Evolutionary conservation across 2,797 vertebrate species (phyloP).

Genomic region (Tolypeutes matacus): DNA sequence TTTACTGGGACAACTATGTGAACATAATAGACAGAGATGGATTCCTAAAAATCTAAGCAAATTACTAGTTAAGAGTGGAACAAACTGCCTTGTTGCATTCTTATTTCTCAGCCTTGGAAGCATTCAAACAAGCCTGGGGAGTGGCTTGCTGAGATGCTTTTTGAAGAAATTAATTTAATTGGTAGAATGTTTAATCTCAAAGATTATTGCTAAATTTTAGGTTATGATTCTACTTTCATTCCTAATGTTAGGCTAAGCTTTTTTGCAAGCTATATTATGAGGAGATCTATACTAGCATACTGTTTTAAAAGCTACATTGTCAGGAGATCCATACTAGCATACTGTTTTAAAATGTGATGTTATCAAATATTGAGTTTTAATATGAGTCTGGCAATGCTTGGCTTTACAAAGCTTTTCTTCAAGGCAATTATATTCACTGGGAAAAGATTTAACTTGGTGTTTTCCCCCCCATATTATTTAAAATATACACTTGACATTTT

Average conservation of each 20-base stretch:
- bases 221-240: background rate
- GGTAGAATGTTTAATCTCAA: background rate
- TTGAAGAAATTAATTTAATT: background rate
- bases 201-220: background rate
- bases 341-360: background rate
- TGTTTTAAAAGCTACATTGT: too few relatives aligned
- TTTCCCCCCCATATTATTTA: constrained; percentile 66
- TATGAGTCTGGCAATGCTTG: constrained; percentile 16
- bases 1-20: background rate
- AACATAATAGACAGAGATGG: rapidly evolving
- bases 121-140: too few relatives aligned
- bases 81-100: too few relatives aligned
- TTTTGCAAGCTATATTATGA: background rate
- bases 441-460: constrained; percentile 52
- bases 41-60: too few relatives aligned
- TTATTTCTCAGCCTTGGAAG: rapidly evolving
- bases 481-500: constrained; percentile 75
- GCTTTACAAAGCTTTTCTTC: background rate
- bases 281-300: too few relatives aligned
- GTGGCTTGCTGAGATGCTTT: background rate
- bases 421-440: constrained; percentile 27
- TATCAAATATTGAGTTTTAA: background rate
- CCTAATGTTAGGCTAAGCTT: background rate
- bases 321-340: background rate
- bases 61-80: too few relatives aligned